These are phyloP conservation scores for Pseudomyrmex cubaensis DNA, from an alignment of 1,140 invertebrate species.

Conservation along the genomic window DNA sequence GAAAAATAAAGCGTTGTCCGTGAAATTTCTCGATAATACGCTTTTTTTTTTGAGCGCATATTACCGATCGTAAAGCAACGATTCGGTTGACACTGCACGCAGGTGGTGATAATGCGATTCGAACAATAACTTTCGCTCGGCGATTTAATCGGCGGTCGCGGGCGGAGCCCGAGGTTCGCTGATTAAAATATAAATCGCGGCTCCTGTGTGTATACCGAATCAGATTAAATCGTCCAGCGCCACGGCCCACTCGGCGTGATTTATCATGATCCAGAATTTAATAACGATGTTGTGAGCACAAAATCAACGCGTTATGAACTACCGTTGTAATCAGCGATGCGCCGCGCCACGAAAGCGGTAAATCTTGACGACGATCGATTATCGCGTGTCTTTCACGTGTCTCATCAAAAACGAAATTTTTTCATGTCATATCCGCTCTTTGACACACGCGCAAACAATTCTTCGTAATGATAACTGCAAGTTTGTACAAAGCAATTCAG, in stretches of 20 bases:
- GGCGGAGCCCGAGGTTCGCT: constrained; percentile 57
- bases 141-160: constrained; percentile 66
- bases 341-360: background rate
- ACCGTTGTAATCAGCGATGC: constrained; percentile 1
- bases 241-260: constrained; percentile 41
- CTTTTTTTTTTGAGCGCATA: background rate
- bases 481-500: too few species aligned
- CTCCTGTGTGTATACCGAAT: constrained; percentile 49
- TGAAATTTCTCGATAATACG: background rate
- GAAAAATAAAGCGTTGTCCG: background rate
- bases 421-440: background rate
- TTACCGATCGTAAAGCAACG: background rate
- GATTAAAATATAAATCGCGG: constrained; percentile 78
- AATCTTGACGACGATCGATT: constrained; percentile 2
- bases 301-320: constrained; percentile 28
- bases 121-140: constrained; percentile 58
- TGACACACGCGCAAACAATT: too few species aligned
- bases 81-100: constrained; percentile 44
- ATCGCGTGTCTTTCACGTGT: constrained; percentile 4
- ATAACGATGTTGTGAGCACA: constrained; percentile 26
- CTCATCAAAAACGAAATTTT: constrained; percentile 2
- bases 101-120: constrained; percentile 55
- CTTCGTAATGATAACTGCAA: too few species aligned
- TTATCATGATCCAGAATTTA: constrained; percentile 52
- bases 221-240: constrained; percentile 68